Percentiles rank a stretch among this genome's conserved stretches.
Evolutionary conservation across 2,797 vertebrate species (phyloP).

Genomic region (Acanthis flammea): DNA sequence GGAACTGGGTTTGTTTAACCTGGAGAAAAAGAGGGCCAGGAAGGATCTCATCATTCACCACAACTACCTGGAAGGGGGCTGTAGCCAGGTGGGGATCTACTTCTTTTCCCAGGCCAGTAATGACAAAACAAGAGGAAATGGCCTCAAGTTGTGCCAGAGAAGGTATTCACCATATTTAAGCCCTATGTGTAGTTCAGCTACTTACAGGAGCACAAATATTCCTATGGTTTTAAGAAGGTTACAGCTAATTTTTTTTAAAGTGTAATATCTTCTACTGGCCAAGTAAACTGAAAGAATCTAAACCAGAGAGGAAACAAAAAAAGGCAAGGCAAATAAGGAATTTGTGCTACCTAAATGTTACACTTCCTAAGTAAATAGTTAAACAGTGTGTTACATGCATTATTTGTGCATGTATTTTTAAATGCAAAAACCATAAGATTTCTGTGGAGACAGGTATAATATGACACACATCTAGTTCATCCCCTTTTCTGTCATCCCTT

Average conservation of each 20-base stretch:
- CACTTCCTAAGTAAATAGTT: too few relatives aligned
- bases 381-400: background rate
- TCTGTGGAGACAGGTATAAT: background rate
- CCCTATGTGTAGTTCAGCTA: background rate
- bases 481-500: background rate
- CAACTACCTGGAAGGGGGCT: background rate
- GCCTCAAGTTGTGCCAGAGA: background rate
- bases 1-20: background rate
- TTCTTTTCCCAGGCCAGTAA: background rate
- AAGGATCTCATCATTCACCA: fast-evolving
- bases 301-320: background rate
- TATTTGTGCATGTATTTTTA: background rate
- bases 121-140: fast-evolving
- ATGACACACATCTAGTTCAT: background rate
- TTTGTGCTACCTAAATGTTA: background rate
- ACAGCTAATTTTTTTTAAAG: background rate
- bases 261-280: background rate
- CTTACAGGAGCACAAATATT: background rate
- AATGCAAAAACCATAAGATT: background rate
- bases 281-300: background rate
- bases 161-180: background rate
- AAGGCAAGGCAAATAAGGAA: background rate
- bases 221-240: background rate
- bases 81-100: fast-evolving
- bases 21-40: background rate